Conservation (phyloP, 2,113 vertebrate species). For the Sinosuthora webbiana region DNA sequence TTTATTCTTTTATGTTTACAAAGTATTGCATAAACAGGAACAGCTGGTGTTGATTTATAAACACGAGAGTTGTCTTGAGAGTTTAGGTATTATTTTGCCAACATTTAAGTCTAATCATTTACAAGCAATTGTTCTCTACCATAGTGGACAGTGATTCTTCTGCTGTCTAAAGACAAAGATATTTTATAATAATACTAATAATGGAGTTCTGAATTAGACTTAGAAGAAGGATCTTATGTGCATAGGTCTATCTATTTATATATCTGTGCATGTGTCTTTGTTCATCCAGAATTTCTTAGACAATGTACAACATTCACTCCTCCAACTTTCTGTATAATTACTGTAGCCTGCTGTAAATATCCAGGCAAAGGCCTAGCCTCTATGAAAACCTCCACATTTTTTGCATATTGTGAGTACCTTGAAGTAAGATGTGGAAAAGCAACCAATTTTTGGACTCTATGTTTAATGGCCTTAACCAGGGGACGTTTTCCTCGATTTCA, state of each 20-base stretch:
- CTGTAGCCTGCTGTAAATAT: neutral
- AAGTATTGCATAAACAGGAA: slow-evolving; percentile 64
- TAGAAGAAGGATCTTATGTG: neutral
- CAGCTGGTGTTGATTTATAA: slow-evolving; percentile 74
- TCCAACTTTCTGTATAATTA: neutral
- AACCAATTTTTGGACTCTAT: neutral
- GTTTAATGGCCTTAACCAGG: neutral
- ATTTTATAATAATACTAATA: neutral
- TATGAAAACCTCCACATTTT: neutral
- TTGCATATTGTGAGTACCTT: neutral
- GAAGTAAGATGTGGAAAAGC: neutral
- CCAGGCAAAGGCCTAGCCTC: neutral
- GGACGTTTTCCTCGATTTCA: neutral
- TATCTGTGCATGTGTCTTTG: neutral
- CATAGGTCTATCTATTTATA: neutral
- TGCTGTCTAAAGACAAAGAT: neutral
- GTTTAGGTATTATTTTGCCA: slow-evolving; percentile 65
- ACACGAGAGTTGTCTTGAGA: slow-evolving; percentile 66
- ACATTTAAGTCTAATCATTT: slow-evolving; percentile 50
- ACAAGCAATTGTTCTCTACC: slow-evolving; percentile 21
- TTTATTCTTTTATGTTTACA: slow-evolving; percentile 60
- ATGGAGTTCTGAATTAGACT: neutral
- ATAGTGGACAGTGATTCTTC: slow-evolving; percentile 8
- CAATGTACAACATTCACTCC: neutral
- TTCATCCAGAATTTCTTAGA: neutral